Percentiles rank a stretch among this genome's conserved stretches.
Conservation (phyloP, 2,888 invertebrate species). For the Drosophila stalkeri region DNA sequence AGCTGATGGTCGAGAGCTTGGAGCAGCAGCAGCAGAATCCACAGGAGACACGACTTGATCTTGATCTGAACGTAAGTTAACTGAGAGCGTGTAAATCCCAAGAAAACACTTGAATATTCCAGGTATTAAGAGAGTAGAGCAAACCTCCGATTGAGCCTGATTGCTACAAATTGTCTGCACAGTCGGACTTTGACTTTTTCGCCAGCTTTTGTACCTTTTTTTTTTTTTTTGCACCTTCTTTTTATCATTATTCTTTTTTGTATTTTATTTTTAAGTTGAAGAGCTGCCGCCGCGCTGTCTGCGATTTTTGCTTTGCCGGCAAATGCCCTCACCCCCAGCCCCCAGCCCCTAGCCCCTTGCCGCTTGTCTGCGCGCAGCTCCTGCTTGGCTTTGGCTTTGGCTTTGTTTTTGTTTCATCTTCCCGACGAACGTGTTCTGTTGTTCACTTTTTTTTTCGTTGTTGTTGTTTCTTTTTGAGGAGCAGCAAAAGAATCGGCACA, state of each 20-base stretch:
- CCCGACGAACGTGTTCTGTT: slow-evolving; percentile 74
- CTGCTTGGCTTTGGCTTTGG: slow-evolving; percentile 26
- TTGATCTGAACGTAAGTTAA: slow-evolving; percentile 73
- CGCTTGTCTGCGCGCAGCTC: slow-evolving; percentile 12
- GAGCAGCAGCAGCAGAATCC: slow-evolving; percentile 12
- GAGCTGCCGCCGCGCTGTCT: slow-evolving; percentile 72
- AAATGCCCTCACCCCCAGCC: slow-evolving; percentile 21
- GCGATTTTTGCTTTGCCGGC: slow-evolving; percentile 67
- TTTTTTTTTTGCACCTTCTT: slow-evolving; percentile 11
- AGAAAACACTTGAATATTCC: slow-evolving; percentile 84
- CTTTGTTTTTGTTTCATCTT: slow-evolving; percentile 76
- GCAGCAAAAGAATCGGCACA: slow-evolving; percentile 35
- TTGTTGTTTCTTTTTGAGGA: slow-evolving; percentile 27
- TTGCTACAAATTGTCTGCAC: slow-evolving; percentile 76
- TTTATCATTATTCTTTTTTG: neutral
- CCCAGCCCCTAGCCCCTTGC: neutral
- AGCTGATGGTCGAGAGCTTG: slow-evolving; percentile 38
- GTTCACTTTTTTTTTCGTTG: slow-evolving; percentile 1
- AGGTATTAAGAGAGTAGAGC: slow-evolving; percentile 68
- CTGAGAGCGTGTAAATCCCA: slow-evolving; percentile 69
- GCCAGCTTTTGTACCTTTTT: neutral
- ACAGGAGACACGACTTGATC: slow-evolving; percentile 55
- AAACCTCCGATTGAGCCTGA: slow-evolving; percentile 39
- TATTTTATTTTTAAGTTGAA: slow-evolving; percentile 23
- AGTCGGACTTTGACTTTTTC: slow-evolving; percentile 42